phyloP scores from a whole-genome alignment of 2,113 vertebrate genomes.

The Poeciliopsis retropinna region DNA sequence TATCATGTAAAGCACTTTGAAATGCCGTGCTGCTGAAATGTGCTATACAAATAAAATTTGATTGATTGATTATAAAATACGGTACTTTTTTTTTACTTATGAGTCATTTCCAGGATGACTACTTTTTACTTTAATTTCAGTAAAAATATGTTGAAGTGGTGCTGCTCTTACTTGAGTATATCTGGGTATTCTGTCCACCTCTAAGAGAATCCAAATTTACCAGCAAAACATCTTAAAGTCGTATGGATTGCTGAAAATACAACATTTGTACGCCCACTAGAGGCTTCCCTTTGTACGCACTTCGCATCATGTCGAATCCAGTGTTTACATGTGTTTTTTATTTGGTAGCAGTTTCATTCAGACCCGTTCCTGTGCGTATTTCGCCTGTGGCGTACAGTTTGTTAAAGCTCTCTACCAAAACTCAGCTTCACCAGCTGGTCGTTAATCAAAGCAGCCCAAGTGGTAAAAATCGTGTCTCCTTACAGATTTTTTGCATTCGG shows the following conservation, averaged over 20 bases:
- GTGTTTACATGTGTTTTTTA: neutral
- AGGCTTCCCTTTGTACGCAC: neutral
- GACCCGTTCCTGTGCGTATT: neutral
- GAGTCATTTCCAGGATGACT: too few relatives aligned
- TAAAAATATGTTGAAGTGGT: too few relatives aligned
- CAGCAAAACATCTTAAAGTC: neutral
- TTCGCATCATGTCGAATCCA: neutral
- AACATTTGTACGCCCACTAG: too few relatives aligned
- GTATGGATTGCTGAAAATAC: neutral
- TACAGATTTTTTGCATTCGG: slow-evolving; percentile 40
- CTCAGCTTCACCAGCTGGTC: slow-evolving; percentile 24
- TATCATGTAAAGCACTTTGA: too few relatives aligned
- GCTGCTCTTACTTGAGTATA: too few relatives aligned
- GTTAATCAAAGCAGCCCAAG: slow-evolving; percentile 38
- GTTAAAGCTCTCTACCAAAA: slow-evolving; percentile 23
- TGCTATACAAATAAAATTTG: too few relatives aligned
- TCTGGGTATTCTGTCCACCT: too few relatives aligned
- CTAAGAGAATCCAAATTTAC: too few relatives aligned
- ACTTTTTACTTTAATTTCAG: too few relatives aligned
- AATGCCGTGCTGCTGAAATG: too few relatives aligned
- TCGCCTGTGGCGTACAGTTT: slow-evolving; percentile 6
- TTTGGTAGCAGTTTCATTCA: neutral
- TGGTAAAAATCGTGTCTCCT: slow-evolving; percentile 33
- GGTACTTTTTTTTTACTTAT: too few relatives aligned
- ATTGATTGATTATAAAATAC: too few relatives aligned